A percentile compares a stretch with the other conserved stretches of the same genome.
Evolutionary conservation across 2,797 vertebrate genomes (phyloP).

Genomic region (Amazona ochrocephala): DNA sequence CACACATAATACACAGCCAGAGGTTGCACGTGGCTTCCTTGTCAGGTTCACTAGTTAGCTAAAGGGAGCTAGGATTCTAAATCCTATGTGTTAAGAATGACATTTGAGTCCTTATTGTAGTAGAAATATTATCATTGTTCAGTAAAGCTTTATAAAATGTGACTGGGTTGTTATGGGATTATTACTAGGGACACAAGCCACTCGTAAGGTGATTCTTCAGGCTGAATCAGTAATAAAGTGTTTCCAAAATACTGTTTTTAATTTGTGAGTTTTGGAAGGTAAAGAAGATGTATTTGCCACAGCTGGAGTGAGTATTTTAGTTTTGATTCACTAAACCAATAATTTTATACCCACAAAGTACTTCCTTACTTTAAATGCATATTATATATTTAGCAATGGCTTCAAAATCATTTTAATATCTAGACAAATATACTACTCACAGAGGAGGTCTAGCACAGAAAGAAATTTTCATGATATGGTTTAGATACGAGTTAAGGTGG

Average conservation of each 20-base stretch:
- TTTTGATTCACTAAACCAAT: neutral
- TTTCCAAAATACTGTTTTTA: neutral
- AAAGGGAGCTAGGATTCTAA: neutral
- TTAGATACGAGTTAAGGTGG: neutral
- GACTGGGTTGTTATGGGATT: neutral
- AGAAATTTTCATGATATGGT: neutral
- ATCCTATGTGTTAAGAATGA: slow-evolving; percentile 30
- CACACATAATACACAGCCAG: neutral
- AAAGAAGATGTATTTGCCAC: neutral
- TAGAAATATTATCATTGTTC: slow-evolving; percentile 29
- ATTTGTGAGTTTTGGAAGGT: neutral
- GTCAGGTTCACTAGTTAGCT: neutral
- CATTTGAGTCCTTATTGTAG: slow-evolving; percentile 26
- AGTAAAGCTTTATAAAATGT: neutral
- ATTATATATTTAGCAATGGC: neutral
- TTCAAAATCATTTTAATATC: neutral
- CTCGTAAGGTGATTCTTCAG: neutral
- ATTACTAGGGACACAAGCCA: slow-evolving; percentile 3
- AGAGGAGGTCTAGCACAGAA: neutral
- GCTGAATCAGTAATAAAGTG: slow-evolving; percentile 29
- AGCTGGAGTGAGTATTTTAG: neutral
- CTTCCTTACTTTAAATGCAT: neutral
- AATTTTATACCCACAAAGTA: neutral
- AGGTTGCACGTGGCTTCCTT: neutral
- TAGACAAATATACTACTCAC: neutral